Base-by-base conservation (phyloP, 2,888 invertebrate genomes). In the Boloria selene region DNA sequence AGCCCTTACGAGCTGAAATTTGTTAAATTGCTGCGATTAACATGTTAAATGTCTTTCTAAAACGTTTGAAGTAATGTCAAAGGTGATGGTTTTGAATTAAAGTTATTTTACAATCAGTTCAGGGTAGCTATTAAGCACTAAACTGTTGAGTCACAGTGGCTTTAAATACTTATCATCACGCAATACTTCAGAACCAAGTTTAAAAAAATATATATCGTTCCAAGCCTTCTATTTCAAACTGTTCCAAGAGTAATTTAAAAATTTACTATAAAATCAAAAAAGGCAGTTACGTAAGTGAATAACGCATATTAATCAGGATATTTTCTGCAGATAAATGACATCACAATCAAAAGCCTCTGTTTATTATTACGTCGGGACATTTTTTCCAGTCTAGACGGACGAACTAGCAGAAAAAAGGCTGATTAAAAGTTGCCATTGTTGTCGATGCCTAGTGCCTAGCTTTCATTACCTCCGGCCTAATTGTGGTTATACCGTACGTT, bases 361-460 rank as follows among this genome's bases (percentile, higher is more conserved):
- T 80, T 79, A 80, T 84, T 79, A 81, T 84, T 79, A 81, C 77
- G 73, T 81, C 78, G 79, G 79, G 78, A 77, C 75, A 82, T 83
- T 84, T 86, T 85, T 82, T 76, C 80, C 81, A 79, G 88, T 88
- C 88, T 87, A 87, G 87, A 87, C 88, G 75, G 78, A 82, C 79
- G 79, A 80, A 82, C 83, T 83, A 84, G 84, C 81, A 84, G 86
- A 85, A 86, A 88, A 85, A 84, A 82, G 79, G 77, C 82, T 90
- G 88, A 91, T 91, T 91, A 90, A 91, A 90, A 88, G 79, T 81
- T 79, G 79, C 84, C 78, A 86, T 90, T 88, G 87, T 87, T 80
- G 77, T 77, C 77, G 79, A 77, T 70, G 72, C 70, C 73, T 71
- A 72, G 74, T 71, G 73, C 72, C 49, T 49, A 59, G 71, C 69